phyloP scores from a whole-genome alignment of 2,888 invertebrate genomes.

The Heliconius aoede region DNA sequence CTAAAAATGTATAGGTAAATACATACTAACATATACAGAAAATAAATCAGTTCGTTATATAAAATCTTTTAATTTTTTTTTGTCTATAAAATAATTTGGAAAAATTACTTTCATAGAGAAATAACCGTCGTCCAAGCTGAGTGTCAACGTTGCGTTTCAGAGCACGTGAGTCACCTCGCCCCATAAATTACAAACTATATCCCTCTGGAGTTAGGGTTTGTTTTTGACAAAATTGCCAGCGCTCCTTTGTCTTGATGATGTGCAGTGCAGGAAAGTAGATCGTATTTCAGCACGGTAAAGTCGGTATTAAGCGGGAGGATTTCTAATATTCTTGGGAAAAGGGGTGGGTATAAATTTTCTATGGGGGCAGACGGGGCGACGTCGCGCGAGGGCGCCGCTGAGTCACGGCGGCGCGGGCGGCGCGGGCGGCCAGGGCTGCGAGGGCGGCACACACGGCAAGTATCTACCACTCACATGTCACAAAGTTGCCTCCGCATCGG shows the following conservation, averaged over 20 bases:
- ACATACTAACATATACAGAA: neutral
- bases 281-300: slow-evolving; percentile 61
- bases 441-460: slow-evolving; percentile 77
- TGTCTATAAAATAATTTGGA: neutral
- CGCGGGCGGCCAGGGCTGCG: slow-evolving; percentile 48
- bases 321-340: slow-evolving; percentile 77
- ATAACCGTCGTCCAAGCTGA: slow-evolving; percentile 54
- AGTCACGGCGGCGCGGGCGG: slow-evolving; percentile 69
- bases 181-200: slow-evolving; percentile 81
- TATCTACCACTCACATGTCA: slow-evolving; percentile 83
- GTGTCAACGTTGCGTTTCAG: slow-evolving; percentile 74
- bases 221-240: slow-evolving; percentile 77
- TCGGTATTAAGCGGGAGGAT: slow-evolving; percentile 58
- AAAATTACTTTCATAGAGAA: neutral
- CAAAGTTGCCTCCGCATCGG: slow-evolving; percentile 83
- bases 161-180: slow-evolving; percentile 75
- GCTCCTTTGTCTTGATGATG: slow-evolving; percentile 76
- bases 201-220: slow-evolving; percentile 80
- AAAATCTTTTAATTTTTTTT: neutral
- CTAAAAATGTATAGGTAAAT: too few relatives aligned
- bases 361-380: slow-evolving; percentile 83
- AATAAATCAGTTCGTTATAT: neutral
- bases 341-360: slow-evolving; percentile 83
- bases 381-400: slow-evolving; percentile 82
- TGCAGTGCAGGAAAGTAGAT: slow-evolving; percentile 57